Conservation (phyloP, 35 echinoderm and acorn worm genomes). For the Chiridota heheva region DNA sequence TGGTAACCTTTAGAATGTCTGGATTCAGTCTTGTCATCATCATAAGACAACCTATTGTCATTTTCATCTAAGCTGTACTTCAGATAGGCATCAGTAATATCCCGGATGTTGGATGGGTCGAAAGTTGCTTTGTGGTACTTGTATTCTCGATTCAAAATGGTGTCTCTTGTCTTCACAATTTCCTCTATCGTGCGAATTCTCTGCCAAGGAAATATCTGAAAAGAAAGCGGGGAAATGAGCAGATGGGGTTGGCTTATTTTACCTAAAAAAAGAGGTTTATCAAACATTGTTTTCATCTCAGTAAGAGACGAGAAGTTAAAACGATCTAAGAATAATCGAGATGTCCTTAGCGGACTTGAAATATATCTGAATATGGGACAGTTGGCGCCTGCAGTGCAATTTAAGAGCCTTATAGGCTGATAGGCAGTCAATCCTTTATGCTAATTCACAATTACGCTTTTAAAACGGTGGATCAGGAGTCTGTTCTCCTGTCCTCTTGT, state of each 20-base stretch:
- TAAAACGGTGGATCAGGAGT: too few relatives aligned
- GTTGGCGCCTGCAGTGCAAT: not conserved
- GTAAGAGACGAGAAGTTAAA: not conserved
- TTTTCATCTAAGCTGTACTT: conserved; percentile 2
- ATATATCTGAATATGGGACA: not conserved
- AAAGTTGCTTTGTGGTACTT: conserved; percentile 47
- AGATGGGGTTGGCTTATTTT: not conserved
- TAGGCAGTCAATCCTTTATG: too few relatives aligned
- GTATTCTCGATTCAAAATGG: conserved; percentile 67
- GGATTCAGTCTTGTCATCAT: not conserved
- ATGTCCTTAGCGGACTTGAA: not conserved
- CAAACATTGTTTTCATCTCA: not conserved
- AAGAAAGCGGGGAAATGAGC: not conserved
- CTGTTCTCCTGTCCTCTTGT: too few relatives aligned
- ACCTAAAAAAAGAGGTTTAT: not conserved
- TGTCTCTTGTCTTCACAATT: conserved; percentile 51
- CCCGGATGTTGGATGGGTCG: conserved; percentile 63
- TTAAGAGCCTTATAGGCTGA: not conserved
- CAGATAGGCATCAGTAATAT: conserved; percentile 79
- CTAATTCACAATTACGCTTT: too few relatives aligned
- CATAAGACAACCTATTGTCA: conserved; percentile 22
- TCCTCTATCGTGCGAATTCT: conserved; percentile 65
- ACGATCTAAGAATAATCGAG: not conserved
- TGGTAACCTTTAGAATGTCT: not conserved
- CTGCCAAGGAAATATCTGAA: conserved; percentile 72